Conservation (phyloP, 2,888 invertebrate genomes). For the Scaptomyza cyrtandrae region DNA sequence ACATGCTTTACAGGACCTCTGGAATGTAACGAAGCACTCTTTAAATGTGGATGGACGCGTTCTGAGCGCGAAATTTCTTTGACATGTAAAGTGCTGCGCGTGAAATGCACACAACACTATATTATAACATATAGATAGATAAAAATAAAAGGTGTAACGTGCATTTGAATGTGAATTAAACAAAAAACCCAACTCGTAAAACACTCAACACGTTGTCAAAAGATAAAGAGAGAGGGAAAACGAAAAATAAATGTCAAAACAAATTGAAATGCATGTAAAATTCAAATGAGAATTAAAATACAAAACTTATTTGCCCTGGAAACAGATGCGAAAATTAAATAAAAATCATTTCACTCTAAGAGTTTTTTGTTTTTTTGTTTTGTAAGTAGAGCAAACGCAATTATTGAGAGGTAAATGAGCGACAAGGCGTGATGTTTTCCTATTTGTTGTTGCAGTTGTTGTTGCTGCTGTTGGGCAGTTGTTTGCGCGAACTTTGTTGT, state of each 20-base stretch:
- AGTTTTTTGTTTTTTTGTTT: neutral
- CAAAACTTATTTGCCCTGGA: conserved; percentile 58
- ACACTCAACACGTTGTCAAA: conserved; percentile 28
- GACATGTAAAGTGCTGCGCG: conserved; percentile 70
- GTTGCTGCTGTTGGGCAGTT: conserved; percentile 16
- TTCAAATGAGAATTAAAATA: conserved; percentile 66
- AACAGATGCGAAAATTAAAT: conserved; percentile 72
- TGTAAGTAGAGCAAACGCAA: neutral
- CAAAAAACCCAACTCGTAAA: conserved; percentile 13
- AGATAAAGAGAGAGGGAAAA: neutral
- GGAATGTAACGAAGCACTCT: conserved; percentile 34
- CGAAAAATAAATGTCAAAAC: conserved; percentile 39
- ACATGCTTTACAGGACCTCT: neutral
- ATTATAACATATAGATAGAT: conserved; percentile 12
- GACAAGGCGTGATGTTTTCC: conserved; percentile 24
- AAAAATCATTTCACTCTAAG: conserved; percentile 49
- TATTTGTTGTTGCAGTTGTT: conserved; percentile 12
- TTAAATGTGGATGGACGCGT: conserved; percentile 42
- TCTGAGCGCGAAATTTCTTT: conserved; percentile 56
- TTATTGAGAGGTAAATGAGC: conserved; percentile 7
- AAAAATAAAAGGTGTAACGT: conserved; percentile 6
- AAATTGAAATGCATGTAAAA: conserved; percentile 72
- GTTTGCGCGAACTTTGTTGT: conserved; percentile 13
- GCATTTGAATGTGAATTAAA: conserved; percentile 21
- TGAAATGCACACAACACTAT: conserved; percentile 35